Base-by-base conservation (phyloP, 2,888 invertebrate genomes). In the Netelia melanura region DNA sequence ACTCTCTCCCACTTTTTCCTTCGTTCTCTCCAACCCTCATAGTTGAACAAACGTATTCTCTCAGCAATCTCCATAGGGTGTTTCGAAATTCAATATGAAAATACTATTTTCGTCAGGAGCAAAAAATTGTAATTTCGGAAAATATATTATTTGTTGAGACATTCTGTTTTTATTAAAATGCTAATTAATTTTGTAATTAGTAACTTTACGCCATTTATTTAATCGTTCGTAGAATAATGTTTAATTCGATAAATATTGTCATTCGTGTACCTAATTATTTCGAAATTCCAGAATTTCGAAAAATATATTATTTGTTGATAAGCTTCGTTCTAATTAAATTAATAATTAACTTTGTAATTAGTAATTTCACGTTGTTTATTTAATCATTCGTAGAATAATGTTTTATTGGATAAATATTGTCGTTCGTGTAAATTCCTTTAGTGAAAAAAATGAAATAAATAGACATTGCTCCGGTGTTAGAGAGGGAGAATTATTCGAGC, bases 1-100 rank as follows among this genome's bases (percentile, higher is more conserved):
- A 70, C 64, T 38, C 48, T 56, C 61, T 43, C 65, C 54, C 75
- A 65, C 48, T 43, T 56, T 58, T 68, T 54, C 38, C 17, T 38
- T 44, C 62, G 14, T 25, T 71, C 56, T 30, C 75, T 9, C 67
- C 76, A 54, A 79, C 64, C 70, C 78, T 75, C 74, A 65, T 11
- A 72, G 64, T 56, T 62, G 70, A 75, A 43, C n/a, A 9, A 23
- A 67, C 67, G 44, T 79, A 61, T 72, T 62, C 65, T 74, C 58
- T 65, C 84, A 85, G 87, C 89, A 54, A 77, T 82, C 89, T 91
- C 86, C 90, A 91, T 86, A 91, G 91, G 91, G 91, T 92, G 92
- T 90, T 86, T 84, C 25, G 58, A 86, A 89, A 67, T 58, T 80
- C 58, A 48, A 61, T 44, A 8, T 10, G 25, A 56, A 23, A 38